Evolutionary conservation across 2,888 invertebrate genomes (phyloP).

Genomic region (Agonum fuliginosum): DNA sequence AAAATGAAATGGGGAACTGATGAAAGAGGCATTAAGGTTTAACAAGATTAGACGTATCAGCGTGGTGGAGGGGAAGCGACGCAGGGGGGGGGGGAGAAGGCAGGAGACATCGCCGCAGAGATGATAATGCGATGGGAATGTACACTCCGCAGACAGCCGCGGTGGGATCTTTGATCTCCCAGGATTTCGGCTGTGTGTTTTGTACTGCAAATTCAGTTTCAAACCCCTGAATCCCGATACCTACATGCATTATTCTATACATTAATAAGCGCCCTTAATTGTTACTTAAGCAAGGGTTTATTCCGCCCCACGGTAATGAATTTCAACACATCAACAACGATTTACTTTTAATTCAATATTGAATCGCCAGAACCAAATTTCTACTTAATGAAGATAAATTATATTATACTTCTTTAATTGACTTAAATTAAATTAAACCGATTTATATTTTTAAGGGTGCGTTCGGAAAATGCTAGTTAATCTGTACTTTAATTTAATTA

Average conservation of each 20-base stretch:
- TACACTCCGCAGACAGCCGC: constrained; percentile 23
- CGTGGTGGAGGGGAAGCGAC: not conserved
- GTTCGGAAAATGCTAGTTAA: too few relatives aligned
- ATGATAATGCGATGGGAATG: constrained; percentile 54
- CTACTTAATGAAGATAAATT: not conserved
- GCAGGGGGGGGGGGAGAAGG: not conserved
- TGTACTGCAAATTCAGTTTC: constrained; percentile 31
- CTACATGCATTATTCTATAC: constrained; percentile 28
- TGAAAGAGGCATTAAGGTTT: constrained; percentile 70
- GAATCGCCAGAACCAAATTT: not conserved
- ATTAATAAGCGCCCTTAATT: constrained; percentile 36
- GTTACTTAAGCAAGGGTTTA: constrained; percentile 36
- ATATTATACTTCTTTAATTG: too few relatives aligned
- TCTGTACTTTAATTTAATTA: too few relatives aligned
- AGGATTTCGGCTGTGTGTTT: constrained; percentile 32
- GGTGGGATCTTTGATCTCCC: constrained; percentile 25
- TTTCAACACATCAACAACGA: constrained; percentile 2
- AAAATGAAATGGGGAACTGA: constrained; percentile 70
- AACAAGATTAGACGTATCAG: constrained; percentile 68
- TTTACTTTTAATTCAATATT: constrained; percentile 14
- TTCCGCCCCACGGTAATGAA: constrained; percentile 7
- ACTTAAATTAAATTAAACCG: too few relatives aligned
- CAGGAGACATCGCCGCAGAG: constrained; percentile 41
- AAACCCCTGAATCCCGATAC: constrained; percentile 29
- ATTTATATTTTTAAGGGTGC: too few relatives aligned